Evolutionary conservation across 2,888 invertebrate genomes (phyloP), one percentile per base, ranked within the genome.

Genomic region (Phytoseiulus persimilis): DNA sequence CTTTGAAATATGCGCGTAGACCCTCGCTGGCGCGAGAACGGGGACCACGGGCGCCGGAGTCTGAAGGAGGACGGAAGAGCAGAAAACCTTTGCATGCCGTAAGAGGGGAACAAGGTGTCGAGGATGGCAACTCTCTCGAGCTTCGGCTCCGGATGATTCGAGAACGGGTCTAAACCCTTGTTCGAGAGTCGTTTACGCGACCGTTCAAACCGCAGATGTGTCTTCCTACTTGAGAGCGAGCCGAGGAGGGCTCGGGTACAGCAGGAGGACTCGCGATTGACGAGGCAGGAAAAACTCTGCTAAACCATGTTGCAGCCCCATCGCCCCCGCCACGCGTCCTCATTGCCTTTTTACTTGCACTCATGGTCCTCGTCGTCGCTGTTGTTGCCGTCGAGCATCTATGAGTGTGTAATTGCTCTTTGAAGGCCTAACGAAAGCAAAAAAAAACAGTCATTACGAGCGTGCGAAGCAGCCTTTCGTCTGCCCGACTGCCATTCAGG

Each of bases 351-450:
- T 28, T 28, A 65, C 65, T 65, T 28, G 65, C 18, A 23, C 65
- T 65, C 65, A 28, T 14, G 65, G 2, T 65, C 18, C 65, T 65
- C 23, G 65, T 28, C 28, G 65, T 65, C 18, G 65, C 18, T 65
- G 65, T 28, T 3, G 65, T 28, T 18, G 65, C 18, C 65, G 65
- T 65, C 65, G 18, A 65, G 65, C 65, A 65, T 65, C 65, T 65
- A 65, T 65, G 65, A 65, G 65, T 65, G 65, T 65, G 65, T 65
- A 65, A 65, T 65, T 65, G 65, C 65, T 65, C 65, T 65, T 65
- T 65, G 65, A 65, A 65, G 65, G 28, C 65, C 65, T 2, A 28
- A 6, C 65, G 65, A 23, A 65, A 23, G 28, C 65, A 65, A 65
- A 65, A 65, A 65, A n/a, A 39, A 6, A 6, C 11, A 65, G 65